Base-by-base conservation (phyloP, 2,888 invertebrate species). In the Drosophila falleni region DNA sequence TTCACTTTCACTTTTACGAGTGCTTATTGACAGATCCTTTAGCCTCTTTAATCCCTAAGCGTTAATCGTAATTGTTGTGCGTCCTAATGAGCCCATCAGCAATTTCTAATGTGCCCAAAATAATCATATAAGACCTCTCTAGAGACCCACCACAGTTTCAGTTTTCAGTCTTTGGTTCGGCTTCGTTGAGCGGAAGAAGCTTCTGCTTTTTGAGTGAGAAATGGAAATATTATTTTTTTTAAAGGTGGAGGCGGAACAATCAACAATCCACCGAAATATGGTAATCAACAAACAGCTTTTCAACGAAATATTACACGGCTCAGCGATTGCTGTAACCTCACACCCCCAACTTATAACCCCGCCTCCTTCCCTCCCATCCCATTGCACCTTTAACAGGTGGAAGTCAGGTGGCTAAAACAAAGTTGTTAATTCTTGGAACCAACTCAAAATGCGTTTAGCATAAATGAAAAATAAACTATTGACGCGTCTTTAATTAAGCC, bases 221-320 rank as follows among this genome's bases (percentile, higher is more conserved):
- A 9, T 16, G 16, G 39, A 29, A 26, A 37, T 19, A 56, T 31
- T 23, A 15, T 16, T 47, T 11, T 1, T 42, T n/a, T n/a, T 16
- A 10, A 4, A 23, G 23, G 23, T 11, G 56, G 29, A 31, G 47
- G 49, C 13, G 55, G 31, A 23, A 23, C 50, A 60, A 60, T 41
- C 59, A 66, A 58, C 71, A 66, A 66, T 76, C 71, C 58, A 59
- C 59, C 63, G 60, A 44, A 44, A 54, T 83, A 80, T 82, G 85
- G 73, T 73, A 81, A 85, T 85, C 41, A 62, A 61, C 44, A 46
- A 46, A 56, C 54, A 46, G 56, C 58, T 72, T 69, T 77, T 76
- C 53, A 74, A 62, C 56, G 64, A 67, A 77, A 78, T 69, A 81
- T 81, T 83, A 81, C 83, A 83, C 58, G 81, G 72, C 66, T 80